These are phyloP conservation scores for Meganola albula DNA, from an alignment of 2,888 invertebrate genomes.

Conservation along the genomic window DNA sequence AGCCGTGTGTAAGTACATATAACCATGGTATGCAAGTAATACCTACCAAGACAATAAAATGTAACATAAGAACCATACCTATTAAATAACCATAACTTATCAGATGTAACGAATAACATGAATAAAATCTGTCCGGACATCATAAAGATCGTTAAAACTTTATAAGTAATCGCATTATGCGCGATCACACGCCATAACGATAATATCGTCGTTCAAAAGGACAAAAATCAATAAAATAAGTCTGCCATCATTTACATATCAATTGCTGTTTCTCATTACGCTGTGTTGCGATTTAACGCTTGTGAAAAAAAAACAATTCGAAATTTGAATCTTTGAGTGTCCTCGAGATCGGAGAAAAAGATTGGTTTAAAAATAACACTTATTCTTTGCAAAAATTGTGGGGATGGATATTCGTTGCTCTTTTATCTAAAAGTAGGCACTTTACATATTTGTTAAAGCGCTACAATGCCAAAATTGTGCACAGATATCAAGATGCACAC, in stretches of 20 bases:
- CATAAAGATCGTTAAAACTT: slow-evolving; percentile 20
- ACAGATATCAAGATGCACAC: too few species aligned
- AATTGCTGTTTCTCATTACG: slow-evolving; percentile 36
- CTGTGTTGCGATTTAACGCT: slow-evolving; percentile 31
- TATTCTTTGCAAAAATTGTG: background rate
- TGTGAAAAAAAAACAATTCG: slow-evolving; percentile 32
- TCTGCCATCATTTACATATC: slow-evolving; percentile 46
- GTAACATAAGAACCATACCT: too few species aligned
- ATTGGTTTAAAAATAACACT: background rate
- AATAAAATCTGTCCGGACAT: background rate
- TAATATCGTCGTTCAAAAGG: slow-evolving; percentile 34
- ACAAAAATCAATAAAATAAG: slow-evolving; percentile 45
- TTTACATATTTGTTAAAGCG: too few species aligned
- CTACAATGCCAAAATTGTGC: too few species aligned
- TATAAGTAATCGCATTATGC: slow-evolving; percentile 37
- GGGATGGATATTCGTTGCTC: background rate
- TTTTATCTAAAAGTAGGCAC: too few species aligned
- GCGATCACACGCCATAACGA: slow-evolving; percentile 32
- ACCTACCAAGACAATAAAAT: too few species aligned
- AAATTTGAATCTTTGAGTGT: slow-evolving; percentile 36
- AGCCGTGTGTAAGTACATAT: too few species aligned
- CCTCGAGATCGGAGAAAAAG: slow-evolving; percentile 14
- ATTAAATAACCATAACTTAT: too few species aligned
- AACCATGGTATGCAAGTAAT: too few species aligned
- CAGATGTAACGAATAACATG: slow-evolving; percentile 7